A percentile compares a stretch with the other conserved stretches of the same genome.
Conservation (phyloP, 2,888 invertebrate species). For the Lycaena phlaeas region DNA sequence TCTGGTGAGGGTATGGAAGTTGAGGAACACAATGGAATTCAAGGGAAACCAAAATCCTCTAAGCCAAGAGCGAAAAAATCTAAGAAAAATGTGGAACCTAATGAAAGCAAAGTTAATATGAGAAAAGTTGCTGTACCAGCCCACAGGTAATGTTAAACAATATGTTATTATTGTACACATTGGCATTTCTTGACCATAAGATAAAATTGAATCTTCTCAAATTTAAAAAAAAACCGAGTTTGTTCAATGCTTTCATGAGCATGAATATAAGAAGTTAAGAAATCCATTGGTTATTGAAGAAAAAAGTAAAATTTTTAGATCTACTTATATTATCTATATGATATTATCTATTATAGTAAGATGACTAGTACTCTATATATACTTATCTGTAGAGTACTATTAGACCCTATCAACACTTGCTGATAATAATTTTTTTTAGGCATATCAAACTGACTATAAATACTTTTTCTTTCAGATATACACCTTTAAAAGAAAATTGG, state of each 20-base stretch:
- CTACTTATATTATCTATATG: too few species aligned
- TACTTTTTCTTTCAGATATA: constrained; percentile 74
- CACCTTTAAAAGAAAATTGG: constrained; percentile 97
- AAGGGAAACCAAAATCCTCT: constrained; percentile 46
- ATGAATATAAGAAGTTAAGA: too few species aligned
- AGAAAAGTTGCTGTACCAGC: constrained; percentile 91
- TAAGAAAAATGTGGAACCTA: constrained; percentile 51
- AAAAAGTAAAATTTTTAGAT: too few species aligned
- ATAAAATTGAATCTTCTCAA: too few species aligned
- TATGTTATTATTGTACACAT: background rate
- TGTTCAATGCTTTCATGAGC: too few species aligned
- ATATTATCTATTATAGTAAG: too few species aligned
- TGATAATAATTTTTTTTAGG: too few species aligned
- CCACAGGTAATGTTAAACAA: constrained; percentile 71
- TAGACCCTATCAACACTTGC: too few species aligned
- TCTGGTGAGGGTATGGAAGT: constrained; percentile 77
- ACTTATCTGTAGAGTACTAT: too few species aligned
- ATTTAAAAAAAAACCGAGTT: too few species aligned
- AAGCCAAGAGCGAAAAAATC: constrained; percentile 53
- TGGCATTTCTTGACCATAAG: background rate
- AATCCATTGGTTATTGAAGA: too few species aligned
- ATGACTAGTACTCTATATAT: too few species aligned
- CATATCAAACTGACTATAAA: background rate
- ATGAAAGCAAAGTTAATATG: constrained; percentile 74
- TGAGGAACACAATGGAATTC: constrained; percentile 77